Percentiles rank a stretch among this genome's conserved stretches.
These are phyloP conservation scores for Ophiodon elongatus DNA, from an alignment of 2,113 vertebrate species.

Conservation along the genomic window DNA sequence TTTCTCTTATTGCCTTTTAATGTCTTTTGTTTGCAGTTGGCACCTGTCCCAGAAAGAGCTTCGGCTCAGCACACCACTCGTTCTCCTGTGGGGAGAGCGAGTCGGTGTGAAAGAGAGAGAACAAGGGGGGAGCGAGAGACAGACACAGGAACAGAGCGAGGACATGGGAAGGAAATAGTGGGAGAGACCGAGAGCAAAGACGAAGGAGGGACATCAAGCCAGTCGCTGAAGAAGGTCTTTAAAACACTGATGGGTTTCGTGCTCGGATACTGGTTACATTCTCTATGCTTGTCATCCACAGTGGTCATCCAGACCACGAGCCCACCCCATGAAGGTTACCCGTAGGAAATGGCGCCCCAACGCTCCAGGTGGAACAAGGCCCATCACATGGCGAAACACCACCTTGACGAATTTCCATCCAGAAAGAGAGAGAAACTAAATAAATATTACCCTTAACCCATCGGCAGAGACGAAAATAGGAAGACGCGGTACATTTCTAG, in stretches of 20 bases:
- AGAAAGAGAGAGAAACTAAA: conserved; percentile 50
- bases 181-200: conserved; percentile 46
- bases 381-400: conserved; percentile 57
- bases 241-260: conserved; percentile 37
- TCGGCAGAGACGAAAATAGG: conserved; percentile 17
- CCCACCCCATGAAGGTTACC: conserved; percentile 55
- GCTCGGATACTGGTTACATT: conserved; percentile 50
- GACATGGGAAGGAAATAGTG: conserved; percentile 58
- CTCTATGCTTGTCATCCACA: conserved; percentile 48
- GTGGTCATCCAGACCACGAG: conserved; percentile 58
- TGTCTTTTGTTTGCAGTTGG: conserved; percentile 89
- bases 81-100: conserved; percentile 70
- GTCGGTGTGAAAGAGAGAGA: conserved; percentile 67
- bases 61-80: conserved; percentile 80
- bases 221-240: conserved; percentile 44
- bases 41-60: conserved; percentile 89
- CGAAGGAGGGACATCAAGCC: conserved; percentile 64
- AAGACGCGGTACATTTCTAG: background rate
- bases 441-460: conserved; percentile 43
- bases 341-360: conserved; percentile 55
- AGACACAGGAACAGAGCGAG: conserved; percentile 56
- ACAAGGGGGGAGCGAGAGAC: conserved; percentile 62
- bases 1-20: conserved; percentile 70
- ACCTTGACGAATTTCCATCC: conserved; percentile 55
- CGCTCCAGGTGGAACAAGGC: conserved; percentile 67